Evolutionary conservation across 2,797 vertebrate genomes (phyloP).

Genomic region (Pelochelys cantorii): DNA sequence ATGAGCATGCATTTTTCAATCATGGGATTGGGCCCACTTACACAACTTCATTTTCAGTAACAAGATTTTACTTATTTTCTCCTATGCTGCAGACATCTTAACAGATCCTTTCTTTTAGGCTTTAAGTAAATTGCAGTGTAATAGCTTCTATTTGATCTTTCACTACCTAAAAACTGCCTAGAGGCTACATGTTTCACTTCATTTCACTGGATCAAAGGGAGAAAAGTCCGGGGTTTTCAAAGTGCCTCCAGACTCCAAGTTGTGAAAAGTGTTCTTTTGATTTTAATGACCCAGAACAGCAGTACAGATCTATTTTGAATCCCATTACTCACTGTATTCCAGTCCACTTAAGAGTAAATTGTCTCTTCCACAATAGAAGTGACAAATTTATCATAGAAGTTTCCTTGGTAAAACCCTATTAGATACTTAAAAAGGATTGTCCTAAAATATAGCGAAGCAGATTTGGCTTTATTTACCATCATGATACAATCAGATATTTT

Average conservation of each 20-base stretch:
- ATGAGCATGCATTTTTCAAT: not conserved
- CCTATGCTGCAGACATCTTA: constrained; percentile 63
- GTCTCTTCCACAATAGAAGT: constrained; percentile 26
- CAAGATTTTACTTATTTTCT: not conserved
- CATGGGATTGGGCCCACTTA: not conserved
- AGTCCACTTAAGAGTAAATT: constrained; percentile 45
- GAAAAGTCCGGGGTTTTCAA: constrained; percentile 70
- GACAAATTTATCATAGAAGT: constrained; percentile 47
- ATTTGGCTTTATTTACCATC: constrained; percentile 45
- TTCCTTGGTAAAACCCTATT: constrained; percentile 18
- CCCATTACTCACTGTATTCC: constrained; percentile 48
- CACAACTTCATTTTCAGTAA: not conserved
- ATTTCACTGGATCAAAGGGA: constrained; percentile 82
- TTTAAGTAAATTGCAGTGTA: constrained; percentile 84
- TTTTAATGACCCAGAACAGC: constrained; percentile 57
- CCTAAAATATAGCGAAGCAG: constrained; percentile 14
- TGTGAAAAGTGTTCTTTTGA: constrained; percentile 65
- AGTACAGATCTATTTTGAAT: constrained; percentile 24
- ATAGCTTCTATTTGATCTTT: constrained; percentile 87
- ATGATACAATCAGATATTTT: not conserved
- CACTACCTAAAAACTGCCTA: constrained; percentile 81
- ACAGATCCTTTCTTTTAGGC: constrained; percentile 75
- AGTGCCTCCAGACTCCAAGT: constrained; percentile 68
- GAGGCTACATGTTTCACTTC: constrained; percentile 77
- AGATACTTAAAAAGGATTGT: constrained; percentile 58